phyloP scores from a whole-genome alignment of 2,113 vertebrate species.

The Gasterosteus aculeatus region DNA sequence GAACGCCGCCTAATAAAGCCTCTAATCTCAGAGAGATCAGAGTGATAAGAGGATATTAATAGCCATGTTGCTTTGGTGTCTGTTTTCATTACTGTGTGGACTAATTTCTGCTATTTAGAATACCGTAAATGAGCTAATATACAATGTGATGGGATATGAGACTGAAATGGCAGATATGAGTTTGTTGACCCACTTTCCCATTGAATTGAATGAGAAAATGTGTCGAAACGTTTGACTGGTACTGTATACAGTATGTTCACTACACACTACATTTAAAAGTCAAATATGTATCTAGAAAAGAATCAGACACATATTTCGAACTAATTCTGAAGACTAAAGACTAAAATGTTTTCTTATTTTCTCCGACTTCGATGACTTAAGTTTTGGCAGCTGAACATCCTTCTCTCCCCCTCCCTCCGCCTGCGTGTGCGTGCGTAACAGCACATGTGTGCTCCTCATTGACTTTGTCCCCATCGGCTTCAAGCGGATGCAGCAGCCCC shows the following conservation, averaged over 20 bases:
- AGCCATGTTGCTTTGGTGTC: background rate
- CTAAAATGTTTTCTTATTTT: constrained; percentile 29
- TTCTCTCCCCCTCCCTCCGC: constrained; percentile 6
- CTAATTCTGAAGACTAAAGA: constrained; percentile 15
- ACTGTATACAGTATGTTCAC: background rate
- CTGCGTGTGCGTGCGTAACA: background rate
- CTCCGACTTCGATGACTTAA: constrained; percentile 31
- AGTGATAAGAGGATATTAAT: constrained; percentile 32
- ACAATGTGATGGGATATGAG: too few species aligned
- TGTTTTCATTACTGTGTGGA: background rate
- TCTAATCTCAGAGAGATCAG: constrained; percentile 49
- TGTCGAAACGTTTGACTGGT: background rate
- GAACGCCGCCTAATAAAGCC: constrained; percentile 61
- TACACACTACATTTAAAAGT: background rate
- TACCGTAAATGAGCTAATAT: background rate
- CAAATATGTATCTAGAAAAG: background rate
- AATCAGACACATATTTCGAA: constrained; percentile 20
- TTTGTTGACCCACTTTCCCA: too few species aligned
- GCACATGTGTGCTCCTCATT: constrained; percentile 9
- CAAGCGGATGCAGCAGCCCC: constrained; percentile 28
- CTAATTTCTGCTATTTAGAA: background rate
- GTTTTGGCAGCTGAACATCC: constrained; percentile 26
- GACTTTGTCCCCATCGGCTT: constrained; percentile 3
- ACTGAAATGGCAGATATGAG: too few species aligned
- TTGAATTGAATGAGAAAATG: too few species aligned